These are phyloP conservation scores for Cherax destructor DNA, from an alignment of 1,140 invertebrate genomes.

Conservation along the genomic window DNA sequence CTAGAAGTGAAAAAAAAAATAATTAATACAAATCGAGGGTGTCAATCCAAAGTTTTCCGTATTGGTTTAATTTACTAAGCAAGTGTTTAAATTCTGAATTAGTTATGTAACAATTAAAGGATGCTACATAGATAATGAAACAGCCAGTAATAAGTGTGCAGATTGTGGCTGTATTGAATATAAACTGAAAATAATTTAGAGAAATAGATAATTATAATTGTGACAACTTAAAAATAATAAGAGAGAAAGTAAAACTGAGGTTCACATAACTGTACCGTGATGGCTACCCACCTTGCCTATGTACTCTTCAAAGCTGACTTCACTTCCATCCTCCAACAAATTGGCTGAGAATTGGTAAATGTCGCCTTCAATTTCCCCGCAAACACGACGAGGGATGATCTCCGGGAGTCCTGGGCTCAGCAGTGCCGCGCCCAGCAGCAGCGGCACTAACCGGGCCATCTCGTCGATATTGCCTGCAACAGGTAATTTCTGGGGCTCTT, in stretches of 20 bases:
- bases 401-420: conserved; percentile 10
- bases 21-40: no score
- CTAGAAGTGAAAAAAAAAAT: no score
- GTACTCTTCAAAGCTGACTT: conserved; percentile 73
- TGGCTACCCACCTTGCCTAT: conserved; percentile 73
- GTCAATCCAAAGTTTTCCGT: no score
- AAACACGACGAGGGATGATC: conserved; percentile 45
- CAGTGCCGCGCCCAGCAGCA: conserved; percentile 56
- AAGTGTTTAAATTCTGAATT: no score
- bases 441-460: conserved; percentile 38
- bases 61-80: no score
- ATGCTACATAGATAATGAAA: no score
- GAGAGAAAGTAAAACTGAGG: background rate
- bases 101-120: no score
- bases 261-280: background rate
- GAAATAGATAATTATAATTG: background rate
- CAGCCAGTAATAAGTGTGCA: no score
- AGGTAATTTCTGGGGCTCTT: no score
- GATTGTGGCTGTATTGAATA: no score
- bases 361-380: conserved; percentile 47
- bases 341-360: conserved; percentile 72
- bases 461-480: background rate
- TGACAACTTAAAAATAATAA: background rate
- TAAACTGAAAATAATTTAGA: no score
- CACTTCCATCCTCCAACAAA: conserved; percentile 56